Base-by-base conservation (phyloP, 2,113 vertebrate genomes). In the Herpailurus yagouaroundi region DNA sequence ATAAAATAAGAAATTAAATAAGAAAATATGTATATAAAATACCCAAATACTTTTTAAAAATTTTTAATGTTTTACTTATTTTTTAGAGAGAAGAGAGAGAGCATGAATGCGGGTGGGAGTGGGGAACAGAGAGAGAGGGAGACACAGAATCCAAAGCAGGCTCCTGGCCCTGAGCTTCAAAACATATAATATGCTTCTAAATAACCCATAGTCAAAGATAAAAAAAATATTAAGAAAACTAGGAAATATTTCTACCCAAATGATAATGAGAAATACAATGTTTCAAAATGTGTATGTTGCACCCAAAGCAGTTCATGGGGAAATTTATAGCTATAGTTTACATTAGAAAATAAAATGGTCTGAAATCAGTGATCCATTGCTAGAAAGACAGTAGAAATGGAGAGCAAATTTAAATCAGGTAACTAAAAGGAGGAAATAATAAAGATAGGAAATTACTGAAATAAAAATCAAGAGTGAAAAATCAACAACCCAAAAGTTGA, bases 241-340 rank as follows among this genome's bases (percentile, higher is more conserved):
- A 91, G 12, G 77, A 92, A 84, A 89, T 74, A 80, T n/a, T 88
- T 97, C 89, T 85, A 76, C 25, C 50, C 89, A 25, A 68, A 81
- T 66, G 18, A 86, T 74, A 89, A 81, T 45, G 55, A 82, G 73
- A 60, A 84, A 21, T 5, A 71, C 36, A 86, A 31, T 57, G 16
- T 83, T 64, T 95, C 31, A 87, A 77, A 89, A 57, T 64, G 60
- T 76, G 52, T n/a, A 29, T 83, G 50, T 57, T 48, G 27, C 21
- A 66, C 60, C 79, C 80, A 91, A 84, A 92, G 63, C 57, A 86
- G 31, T 8, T 86, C 76, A 92, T 29, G 88, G 82, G 91, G 18
- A 92, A 81, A 76, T 63, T 60, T 69, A 81, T 89, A 89, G 19
- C 27, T 85, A 74, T 80, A 89, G 31, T 12, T 81, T 68, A n/a